Evolutionary conservation across 2,888 invertebrate species (phyloP), one percentile per base, ranked within the genome.

Genomic region (Hoplodrina ambigua): DNA sequence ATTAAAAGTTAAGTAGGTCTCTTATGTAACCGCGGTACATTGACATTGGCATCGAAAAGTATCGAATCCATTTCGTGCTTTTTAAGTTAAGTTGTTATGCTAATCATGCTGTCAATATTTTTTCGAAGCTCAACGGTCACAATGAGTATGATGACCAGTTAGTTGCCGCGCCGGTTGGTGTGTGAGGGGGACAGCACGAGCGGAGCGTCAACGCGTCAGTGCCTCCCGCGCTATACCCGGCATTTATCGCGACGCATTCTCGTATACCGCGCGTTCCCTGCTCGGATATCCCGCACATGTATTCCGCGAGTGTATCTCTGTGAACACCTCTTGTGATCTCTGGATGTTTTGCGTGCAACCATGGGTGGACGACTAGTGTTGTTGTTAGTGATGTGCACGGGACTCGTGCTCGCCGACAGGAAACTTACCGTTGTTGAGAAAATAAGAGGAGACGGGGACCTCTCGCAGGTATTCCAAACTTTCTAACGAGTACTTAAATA

Each of bases 381-480:
- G 83, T 91, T 94, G 86, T 90, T 94, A 87, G 93, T 96, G 92
- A 88, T 93, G 88, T 92, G 91, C 73, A 83, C 88, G 64, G 89
- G 91, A 83, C 77, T 88, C 66, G 92, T 88, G 54, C 76, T 84
- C 19, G 94, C 92, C 52, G 94, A 94, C 65, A 91, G 92, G 84
- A 94, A 94, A 89, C 89, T 93, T 86, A 96, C 97, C 77, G 94
- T 97, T 75, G 94, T 96, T 81, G 97, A 97, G 90, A 97, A 97
- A 94, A 96, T 97, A 83, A 94, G 94, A 84, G 96, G 96, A 90
- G 97, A 97, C 92, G 90, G 96, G 75, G 97, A 97, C 90, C 95
- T 97, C 82, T 97, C 97, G 81, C 96, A 97, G 97, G 97, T 97
- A 96, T 93, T 86, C 75, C 74, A 89, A 92, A 91, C 87, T 92